Percentiles rank a stretch among this genome's conserved stretches.
phyloP scores from a whole-genome alignment of 2,113 vertebrate species.

The Neogale vison region DNA sequence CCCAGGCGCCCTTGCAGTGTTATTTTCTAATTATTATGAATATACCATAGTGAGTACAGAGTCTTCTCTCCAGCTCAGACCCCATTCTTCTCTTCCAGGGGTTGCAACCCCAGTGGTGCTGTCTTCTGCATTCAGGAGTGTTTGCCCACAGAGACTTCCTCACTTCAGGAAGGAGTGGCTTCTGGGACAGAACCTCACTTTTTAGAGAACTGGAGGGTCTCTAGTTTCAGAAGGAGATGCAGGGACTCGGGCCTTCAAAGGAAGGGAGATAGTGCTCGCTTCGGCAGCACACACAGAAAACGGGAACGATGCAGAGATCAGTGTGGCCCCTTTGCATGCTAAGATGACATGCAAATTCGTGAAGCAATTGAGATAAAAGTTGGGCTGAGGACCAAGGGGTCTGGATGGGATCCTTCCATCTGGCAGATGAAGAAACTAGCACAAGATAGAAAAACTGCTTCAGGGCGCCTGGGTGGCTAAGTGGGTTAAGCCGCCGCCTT shows the following conservation, averaged over 20 bases:
- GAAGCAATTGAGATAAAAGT: not conserved
- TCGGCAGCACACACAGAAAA: not conserved
- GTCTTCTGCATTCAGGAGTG: not conserved
- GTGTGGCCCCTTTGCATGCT: not conserved
- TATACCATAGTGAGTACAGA: not conserved
- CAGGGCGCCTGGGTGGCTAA: too few relatives aligned
- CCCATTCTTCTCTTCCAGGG: not conserved
- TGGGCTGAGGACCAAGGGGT: not conserved
- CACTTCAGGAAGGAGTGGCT: not conserved
- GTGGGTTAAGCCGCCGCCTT: too few relatives aligned
- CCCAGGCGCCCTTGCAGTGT: not conserved
- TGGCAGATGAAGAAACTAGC: not conserved
- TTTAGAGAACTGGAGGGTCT: not conserved
- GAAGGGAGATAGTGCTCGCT: not conserved
- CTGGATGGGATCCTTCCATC: not conserved
- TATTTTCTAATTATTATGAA: not conserved
- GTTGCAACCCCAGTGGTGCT: not conserved
- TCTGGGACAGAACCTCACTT: not conserved
- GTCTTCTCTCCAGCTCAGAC: not conserved
- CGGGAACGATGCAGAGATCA: not conserved
- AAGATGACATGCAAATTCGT: too few relatives aligned
- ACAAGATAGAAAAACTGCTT: not conserved
- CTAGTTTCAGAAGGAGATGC: not conserved
- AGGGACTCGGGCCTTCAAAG: not conserved
- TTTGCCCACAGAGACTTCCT: not conserved